These are phyloP conservation scores for Taenaris catops DNA, from an alignment of 2,888 invertebrate species.

Conservation along the genomic window DNA sequence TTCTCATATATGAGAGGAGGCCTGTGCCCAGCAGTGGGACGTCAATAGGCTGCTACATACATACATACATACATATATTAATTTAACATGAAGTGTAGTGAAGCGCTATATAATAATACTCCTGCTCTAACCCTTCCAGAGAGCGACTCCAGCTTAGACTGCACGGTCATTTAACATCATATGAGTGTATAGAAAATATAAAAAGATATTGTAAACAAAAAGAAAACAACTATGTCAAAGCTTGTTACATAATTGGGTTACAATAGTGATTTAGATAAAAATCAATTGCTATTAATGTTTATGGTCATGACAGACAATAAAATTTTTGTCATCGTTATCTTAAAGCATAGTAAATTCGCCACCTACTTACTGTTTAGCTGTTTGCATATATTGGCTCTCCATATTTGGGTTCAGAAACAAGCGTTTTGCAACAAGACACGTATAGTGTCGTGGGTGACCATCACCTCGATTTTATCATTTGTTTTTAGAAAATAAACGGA, in stretches of 20 bases:
- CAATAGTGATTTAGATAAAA: background rate
- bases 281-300: background rate
- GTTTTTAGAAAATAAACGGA: slow-evolving; percentile 46
- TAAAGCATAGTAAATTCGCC: slow-evolving; percentile 27
- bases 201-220: too few species aligned
- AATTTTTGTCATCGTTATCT: slow-evolving; percentile 1
- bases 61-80: too few species aligned
- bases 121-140: too few species aligned
- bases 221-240: too few species aligned
- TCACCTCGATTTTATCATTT: slow-evolving; percentile 42
- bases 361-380: slow-evolving; percentile 33
- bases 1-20: too few species aligned
- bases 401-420: slow-evolving; percentile 50
- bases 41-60: too few species aligned
- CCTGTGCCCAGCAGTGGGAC: too few species aligned
- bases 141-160: too few species aligned
- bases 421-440: slow-evolving; percentile 52
- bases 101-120: too few species aligned
- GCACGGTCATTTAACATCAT: too few species aligned
- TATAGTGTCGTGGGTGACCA: slow-evolving; percentile 54
- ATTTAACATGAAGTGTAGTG: too few species aligned
- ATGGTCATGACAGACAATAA: background rate
- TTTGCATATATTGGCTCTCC: slow-evolving; percentile 45
- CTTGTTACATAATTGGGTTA: background rate
- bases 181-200: too few species aligned